phyloP scores from a whole-genome alignment of 2,888 invertebrate species.

The Calliphora vomitoria region DNA sequence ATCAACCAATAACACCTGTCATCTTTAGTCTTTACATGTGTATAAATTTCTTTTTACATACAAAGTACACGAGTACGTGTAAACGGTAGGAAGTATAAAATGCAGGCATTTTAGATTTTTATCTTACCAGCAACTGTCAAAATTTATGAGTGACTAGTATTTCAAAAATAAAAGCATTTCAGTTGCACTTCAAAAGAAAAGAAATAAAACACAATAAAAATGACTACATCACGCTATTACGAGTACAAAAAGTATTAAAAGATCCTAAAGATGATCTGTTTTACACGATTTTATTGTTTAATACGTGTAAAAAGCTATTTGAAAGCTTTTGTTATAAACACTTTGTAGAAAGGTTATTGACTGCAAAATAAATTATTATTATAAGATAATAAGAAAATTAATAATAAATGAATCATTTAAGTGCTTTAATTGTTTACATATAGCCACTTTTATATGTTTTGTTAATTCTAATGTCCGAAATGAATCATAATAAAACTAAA shows the following conservation, averaged over 20 bases:
- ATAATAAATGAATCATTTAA: constrained; percentile 42
- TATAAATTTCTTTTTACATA: constrained; percentile 22
- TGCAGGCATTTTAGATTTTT: constrained; percentile 54
- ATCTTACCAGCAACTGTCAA: constrained; percentile 65
- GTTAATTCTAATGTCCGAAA: background rate
- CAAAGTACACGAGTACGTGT: background rate
- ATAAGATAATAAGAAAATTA: background rate
- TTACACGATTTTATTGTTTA: constrained; percentile 34
- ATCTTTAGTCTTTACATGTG: constrained; percentile 47
- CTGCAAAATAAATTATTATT: constrained; percentile 34
- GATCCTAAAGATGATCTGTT: constrained; percentile 42
- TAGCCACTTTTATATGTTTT: background rate
- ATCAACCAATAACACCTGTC: constrained; percentile 60
- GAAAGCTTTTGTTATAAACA: constrained; percentile 33
- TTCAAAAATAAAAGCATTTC: constrained; percentile 47
- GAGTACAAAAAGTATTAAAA: constrained; percentile 15
- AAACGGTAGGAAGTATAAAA: constrained; percentile 30
- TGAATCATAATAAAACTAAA: constrained; percentile 50
- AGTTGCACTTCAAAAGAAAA: constrained; percentile 26
- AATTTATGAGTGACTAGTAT: constrained; percentile 62
- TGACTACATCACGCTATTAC: constrained; percentile 34
- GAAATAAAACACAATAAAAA: constrained; percentile 13
- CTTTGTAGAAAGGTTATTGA: constrained; percentile 52
- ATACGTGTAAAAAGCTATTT: constrained; percentile 14
- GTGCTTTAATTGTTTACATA: background rate